Evolutionary conservation across 2,797 vertebrate species (phyloP).

Genomic region (Myripristis jacobus): DNA sequence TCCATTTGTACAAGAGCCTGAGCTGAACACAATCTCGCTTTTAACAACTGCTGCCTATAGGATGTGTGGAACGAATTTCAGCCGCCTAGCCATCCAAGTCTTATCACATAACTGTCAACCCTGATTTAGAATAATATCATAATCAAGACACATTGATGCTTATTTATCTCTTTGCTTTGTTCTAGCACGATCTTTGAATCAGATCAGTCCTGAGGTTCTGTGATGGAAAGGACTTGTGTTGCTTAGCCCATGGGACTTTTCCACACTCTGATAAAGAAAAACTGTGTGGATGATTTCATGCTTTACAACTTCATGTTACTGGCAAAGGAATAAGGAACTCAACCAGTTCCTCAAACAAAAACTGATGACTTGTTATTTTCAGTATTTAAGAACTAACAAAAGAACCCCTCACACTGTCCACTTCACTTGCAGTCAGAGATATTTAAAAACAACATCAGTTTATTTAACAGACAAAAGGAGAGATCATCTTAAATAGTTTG

Average conservation of each 20-base stretch:
- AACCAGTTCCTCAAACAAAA: neutral
- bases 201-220: neutral
- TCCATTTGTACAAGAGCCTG: constrained; percentile 4
- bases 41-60: constrained; percentile 13
- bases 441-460: too few species aligned
- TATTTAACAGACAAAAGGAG: too few species aligned
- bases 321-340: neutral
- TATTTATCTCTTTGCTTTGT: neutral
- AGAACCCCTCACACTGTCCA: too few species aligned
- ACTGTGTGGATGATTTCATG: neutral
- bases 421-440: too few species aligned
- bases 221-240: neutral
- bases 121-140: neutral
- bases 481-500: too few species aligned
- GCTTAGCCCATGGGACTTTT: neutral
- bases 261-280: neutral
- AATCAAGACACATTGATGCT: neutral
- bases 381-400: neutral
- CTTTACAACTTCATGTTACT: neutral
- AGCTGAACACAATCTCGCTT: constrained; percentile 11
- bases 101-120: too few species aligned
- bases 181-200: neutral
- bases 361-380: neutral
- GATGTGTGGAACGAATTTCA: neutral
- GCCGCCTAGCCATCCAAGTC: neutral